phyloP scores from a whole-genome alignment of 2,888 invertebrate genomes.

The Argyra leucocephala region DNA sequence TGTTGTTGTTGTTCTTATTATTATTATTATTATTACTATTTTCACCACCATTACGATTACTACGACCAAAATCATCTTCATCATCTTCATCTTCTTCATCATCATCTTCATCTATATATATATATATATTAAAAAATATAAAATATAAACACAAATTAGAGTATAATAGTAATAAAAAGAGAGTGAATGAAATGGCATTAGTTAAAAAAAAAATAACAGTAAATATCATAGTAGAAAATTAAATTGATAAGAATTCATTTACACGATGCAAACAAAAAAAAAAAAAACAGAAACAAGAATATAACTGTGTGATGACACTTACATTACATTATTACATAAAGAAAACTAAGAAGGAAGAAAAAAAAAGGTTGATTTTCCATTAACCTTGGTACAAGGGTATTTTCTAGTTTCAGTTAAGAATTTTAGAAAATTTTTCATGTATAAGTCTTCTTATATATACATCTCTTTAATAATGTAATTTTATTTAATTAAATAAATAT shows the following conservation, averaged over 20 bases:
- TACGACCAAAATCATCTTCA: slow-evolving; percentile 12
- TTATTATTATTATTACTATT: slow-evolving; percentile 25
- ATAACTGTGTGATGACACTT: background rate
- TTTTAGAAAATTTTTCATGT: background rate
- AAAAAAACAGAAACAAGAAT: background rate
- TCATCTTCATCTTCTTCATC: slow-evolving; percentile 19
- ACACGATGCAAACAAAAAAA: background rate
- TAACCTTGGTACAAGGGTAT: background rate
- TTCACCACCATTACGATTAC: slow-evolving; percentile 8
- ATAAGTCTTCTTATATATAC: background rate
- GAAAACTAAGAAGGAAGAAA: background rate
- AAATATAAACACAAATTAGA: slow-evolving; percentile 2
- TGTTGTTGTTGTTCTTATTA: slow-evolving; percentile 25
- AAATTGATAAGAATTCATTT: background rate
- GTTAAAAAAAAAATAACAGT: background rate
- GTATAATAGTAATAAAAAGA: background rate
- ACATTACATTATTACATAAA: background rate
- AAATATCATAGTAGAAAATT: background rate
- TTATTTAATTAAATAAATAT: slow-evolving; percentile 3
- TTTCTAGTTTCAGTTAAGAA: background rate
- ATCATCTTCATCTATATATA: slow-evolving; percentile 17
- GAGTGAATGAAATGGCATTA: background rate
- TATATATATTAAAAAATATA: too few relatives aligned
- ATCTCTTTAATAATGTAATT: background rate
- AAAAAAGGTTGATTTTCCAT: background rate